A percentile compares a stretch with the other conserved stretches of the same genome.
These are phyloP conservation scores for Epinotia nisella DNA, from an alignment of 2,888 invertebrate genomes.

Conservation along the genomic window DNA sequence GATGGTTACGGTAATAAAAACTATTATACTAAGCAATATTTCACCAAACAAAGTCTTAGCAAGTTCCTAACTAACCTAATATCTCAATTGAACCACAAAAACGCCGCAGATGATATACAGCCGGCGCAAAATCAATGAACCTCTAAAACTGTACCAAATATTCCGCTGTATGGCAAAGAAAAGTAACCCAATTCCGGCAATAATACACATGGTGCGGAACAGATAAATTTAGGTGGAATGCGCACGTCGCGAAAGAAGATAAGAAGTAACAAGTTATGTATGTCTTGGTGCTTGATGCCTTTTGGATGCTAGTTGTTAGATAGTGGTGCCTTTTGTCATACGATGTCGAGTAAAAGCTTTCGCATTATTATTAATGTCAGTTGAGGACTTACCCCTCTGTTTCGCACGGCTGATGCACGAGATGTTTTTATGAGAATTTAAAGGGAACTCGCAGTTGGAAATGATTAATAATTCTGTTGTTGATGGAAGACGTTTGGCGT, in stretches of 20 bases:
- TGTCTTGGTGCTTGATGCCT: background rate
- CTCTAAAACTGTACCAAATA: conserved; percentile 44
- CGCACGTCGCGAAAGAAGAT: background rate
- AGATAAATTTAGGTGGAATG: conserved; percentile 43
- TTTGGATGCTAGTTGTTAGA: conserved; percentile 9
- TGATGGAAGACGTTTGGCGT: background rate
- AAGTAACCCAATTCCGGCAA: conserved; percentile 42
- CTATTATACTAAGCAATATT: background rate
- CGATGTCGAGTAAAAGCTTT: conserved; percentile 45
- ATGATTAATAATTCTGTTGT: conserved; percentile 17
- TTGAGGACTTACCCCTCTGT: conserved; percentile 43
- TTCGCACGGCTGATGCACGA: conserved; percentile 39
- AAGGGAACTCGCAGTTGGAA: conserved; percentile 25
- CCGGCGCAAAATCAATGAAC: conserved; percentile 40
- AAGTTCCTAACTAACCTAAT: conserved; percentile 27
- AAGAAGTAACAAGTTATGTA: conserved; percentile 18
- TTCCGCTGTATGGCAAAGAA: conserved; percentile 34
- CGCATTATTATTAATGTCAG: conserved; percentile 45
- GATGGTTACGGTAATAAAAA: background rate
- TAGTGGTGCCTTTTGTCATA: conserved; percentile 45
- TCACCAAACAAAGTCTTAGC: conserved; percentile 15
- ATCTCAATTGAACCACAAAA: conserved; percentile 34
- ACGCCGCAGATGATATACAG: conserved; percentile 40
- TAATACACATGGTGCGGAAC: conserved; percentile 44
- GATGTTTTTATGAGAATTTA: conserved; percentile 43